These are phyloP conservation scores for Fragariocoptes setiger DNA, from an alignment of 1,140 invertebrate genomes.

Conservation along the genomic window DNA sequence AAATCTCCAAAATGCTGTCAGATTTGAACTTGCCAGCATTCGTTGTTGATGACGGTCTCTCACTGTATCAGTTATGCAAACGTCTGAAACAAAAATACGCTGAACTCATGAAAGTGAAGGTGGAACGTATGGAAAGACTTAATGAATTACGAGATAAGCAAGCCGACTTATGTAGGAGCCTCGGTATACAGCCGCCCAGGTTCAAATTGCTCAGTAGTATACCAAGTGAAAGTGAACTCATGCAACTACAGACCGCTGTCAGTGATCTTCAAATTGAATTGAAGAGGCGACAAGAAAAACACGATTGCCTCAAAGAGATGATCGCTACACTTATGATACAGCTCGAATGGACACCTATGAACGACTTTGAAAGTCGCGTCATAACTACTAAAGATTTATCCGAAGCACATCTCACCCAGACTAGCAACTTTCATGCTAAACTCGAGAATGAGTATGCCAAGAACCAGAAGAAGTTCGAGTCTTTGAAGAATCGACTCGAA, in stretches of 20 bases:
- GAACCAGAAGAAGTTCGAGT: constrained; percentile 16
- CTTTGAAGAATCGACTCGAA: constrained; percentile 15
- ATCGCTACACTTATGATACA: background rate
- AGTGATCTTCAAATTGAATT: constrained; percentile 3
- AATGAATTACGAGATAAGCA: constrained; percentile 1
- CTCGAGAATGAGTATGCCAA: constrained; percentile 1
- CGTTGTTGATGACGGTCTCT: background rate
- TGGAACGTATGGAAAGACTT: constrained; percentile 2
- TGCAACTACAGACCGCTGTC: constrained; percentile 2
- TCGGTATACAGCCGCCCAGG: background rate
- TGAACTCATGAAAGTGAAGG: constrained; percentile 3
- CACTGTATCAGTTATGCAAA: background rate
- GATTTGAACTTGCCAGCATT: constrained; percentile 2
- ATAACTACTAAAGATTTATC: background rate
- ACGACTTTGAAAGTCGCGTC: constrained; percentile 2
- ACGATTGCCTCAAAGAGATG: constrained; percentile 1
- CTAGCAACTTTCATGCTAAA: background rate
- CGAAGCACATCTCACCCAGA: background rate
- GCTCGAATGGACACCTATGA: constrained; percentile 1
- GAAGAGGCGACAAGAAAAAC: constrained; percentile 1
- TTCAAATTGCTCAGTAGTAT: constrained; percentile 6
- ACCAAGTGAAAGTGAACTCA: constrained; percentile 7
- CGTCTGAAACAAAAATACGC: constrained; percentile 1
- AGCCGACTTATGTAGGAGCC: background rate
- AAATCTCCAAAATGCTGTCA: constrained; percentile 4